Conservation (phyloP, 1,140 invertebrate genomes). For the Neelides sp. region DNA sequence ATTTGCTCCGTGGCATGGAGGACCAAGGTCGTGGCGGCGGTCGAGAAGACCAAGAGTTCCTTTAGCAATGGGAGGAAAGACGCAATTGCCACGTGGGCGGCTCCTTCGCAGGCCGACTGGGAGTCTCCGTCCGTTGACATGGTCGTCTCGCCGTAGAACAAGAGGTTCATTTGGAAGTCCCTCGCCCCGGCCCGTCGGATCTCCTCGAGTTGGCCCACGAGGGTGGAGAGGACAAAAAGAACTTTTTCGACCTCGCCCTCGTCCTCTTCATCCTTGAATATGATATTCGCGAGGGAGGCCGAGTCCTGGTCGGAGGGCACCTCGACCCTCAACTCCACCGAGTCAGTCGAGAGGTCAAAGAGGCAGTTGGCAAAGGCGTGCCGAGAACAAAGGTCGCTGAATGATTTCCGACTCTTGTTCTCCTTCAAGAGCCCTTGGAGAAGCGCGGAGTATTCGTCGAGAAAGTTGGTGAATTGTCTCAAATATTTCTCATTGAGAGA, state of each 20-base stretch:
- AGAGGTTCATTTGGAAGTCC: constrained; percentile 13
- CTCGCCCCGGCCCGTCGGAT: constrained; percentile 19
- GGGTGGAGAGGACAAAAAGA: constrained; percentile 19
- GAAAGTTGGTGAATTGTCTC: constrained; percentile 19
- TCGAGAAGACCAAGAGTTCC: constrained; percentile 14
- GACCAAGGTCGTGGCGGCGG: neutral
- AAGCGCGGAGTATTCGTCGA: constrained; percentile 20
- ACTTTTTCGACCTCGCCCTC: constrained; percentile 27
- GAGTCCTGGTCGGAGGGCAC: constrained; percentile 1
- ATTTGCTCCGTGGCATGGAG: constrained; percentile 20
- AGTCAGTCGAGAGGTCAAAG: constrained; percentile 12
- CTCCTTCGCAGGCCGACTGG: constrained; percentile 20
- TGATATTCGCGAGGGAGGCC: constrained; percentile 15
- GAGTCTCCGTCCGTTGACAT: neutral
- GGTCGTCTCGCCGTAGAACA: neutral
- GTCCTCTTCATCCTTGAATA: neutral
- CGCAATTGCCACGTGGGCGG: constrained; percentile 23
- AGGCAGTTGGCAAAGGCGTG: constrained; percentile 19
- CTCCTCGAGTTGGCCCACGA: constrained; percentile 21
- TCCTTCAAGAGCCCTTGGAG: constrained; percentile 10
- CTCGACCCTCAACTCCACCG: constrained; percentile 17
- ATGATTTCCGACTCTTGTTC: neutral
- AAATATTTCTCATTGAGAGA: constrained; percentile 25
- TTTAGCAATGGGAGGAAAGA: constrained; percentile 22
- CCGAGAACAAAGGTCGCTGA: neutral